Percentiles rank a stretch among this genome's conserved stretches.
These are phyloP conservation scores for Brachypodius melanocephalos DNA, from an alignment of 2,113 vertebrate genomes.

Conservation along the genomic window DNA sequence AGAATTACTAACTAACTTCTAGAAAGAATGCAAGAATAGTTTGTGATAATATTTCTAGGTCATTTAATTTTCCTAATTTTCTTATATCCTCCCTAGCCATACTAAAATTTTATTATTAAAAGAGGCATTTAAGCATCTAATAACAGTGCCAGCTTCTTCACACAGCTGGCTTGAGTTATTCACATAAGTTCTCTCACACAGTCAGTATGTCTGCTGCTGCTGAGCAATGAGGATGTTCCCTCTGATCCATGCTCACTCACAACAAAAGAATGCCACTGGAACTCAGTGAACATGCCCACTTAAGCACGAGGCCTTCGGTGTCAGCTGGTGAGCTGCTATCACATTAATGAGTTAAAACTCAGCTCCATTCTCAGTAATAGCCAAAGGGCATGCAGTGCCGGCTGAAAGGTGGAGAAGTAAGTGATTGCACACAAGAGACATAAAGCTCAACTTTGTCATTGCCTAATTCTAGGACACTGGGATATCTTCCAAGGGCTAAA, in stretches of 20 bases:
- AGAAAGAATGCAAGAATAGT: not conserved
- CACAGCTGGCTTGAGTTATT: not conserved
- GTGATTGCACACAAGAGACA: constrained; percentile 20
- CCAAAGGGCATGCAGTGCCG: not conserved
- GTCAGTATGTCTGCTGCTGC: not conserved
- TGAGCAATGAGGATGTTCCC: constrained; percentile 17
- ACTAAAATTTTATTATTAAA: not conserved
- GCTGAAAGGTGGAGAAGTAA: constrained; percentile 36
- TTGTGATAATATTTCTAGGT: not conserved
- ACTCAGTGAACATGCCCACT: not conserved
- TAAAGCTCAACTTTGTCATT: constrained; percentile 46
- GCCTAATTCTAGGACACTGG: constrained; percentile 36
- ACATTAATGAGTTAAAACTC: constrained; percentile 57
- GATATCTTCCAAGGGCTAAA: constrained; percentile 40
- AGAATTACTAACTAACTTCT: not conserved
- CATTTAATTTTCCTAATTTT: not conserved
- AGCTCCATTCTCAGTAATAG: not conserved
- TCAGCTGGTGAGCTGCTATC: constrained; percentile 27
- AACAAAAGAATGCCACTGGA: constrained; percentile 16
- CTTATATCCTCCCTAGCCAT: not conserved
- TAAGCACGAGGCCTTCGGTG: not conserved
- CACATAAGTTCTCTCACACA: not conserved
- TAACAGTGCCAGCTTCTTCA: not conserved
- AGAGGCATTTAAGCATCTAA: not conserved
- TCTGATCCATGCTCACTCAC: not conserved